Percentiles rank a stretch among this genome's conserved stretches.
Evolutionary conservation across 1,140 invertebrate species (phyloP).

Genomic region (Calycopis cecrops): DNA sequence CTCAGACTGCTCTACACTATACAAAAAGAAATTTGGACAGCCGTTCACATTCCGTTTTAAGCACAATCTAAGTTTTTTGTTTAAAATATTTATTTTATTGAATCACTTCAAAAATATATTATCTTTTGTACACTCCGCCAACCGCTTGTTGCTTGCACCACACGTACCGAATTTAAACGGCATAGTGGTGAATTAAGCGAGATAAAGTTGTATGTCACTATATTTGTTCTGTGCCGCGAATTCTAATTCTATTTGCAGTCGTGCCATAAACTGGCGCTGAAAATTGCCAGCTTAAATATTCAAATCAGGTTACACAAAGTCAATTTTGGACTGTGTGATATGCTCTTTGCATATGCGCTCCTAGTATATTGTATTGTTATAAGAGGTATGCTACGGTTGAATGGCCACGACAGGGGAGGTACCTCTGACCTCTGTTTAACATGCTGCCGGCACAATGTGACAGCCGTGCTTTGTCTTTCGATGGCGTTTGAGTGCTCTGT

Average conservation of each 20-base stretch:
- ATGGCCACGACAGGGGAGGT: no score
- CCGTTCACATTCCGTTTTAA: no score
- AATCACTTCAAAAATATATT: neutral
- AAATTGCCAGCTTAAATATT: conserved; percentile 4
- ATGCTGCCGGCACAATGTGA: no score
- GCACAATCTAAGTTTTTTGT: no score
- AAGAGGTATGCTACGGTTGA: no score
- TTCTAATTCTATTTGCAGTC: conserved; percentile 27
- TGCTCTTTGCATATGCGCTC: no score
- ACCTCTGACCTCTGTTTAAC: no score
- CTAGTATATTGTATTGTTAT: no score
- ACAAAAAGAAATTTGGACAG: no score
- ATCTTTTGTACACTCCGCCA: neutral
- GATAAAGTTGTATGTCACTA: conserved; percentile 26
- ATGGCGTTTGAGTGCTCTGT: no score
- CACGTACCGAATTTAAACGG: conserved; percentile 36
- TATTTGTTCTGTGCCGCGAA: conserved; percentile 29
- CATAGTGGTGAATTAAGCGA: conserved; percentile 32
- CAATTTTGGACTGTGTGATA: neutral
- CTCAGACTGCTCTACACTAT: no score
- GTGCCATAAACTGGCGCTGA: conserved; percentile 4
- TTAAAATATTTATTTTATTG: neutral
- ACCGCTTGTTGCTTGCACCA: conserved; percentile 15
- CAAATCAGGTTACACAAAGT: conserved; percentile 3
- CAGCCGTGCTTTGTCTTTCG: no score